Base-by-base conservation (phyloP, 2,113 vertebrate genomes). In the Podarcis muralis region DNA sequence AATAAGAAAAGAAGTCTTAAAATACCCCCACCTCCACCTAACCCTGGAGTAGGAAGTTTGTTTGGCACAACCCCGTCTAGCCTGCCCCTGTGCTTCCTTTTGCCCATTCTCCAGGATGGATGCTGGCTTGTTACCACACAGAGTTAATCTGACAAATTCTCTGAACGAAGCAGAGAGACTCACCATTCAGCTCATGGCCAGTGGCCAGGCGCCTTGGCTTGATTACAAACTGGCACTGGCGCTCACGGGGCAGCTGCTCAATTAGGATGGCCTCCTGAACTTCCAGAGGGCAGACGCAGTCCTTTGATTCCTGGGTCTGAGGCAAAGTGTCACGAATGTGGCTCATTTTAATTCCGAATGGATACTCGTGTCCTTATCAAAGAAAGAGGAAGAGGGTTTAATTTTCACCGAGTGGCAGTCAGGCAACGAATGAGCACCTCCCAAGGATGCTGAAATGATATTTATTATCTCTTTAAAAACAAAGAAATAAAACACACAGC, bases 311-410 rank as follows among this genome's bases (percentile, higher is more conserved):
- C 1, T 94, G 92, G 3, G 94, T 90, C 90, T 95, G 96, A 66
- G 97, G 95, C 83, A 95, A 92, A 1, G 96, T 95, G 0, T 98
- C 97, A 7, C 98, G 97, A 80, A 99, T 97, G 92, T 99, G 98
- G 96, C 97, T 99, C 98, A 99, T 99, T 97, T 98, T 99, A 87
- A 99, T 99, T 95, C 97, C 98, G 91, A 98, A 99, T 84, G 98
- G 98, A 95, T 98, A 98, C 94, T 99, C 99, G 4, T 99, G 99
- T 72, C 99, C 99, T 99, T 93, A 76, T 92, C 91, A 94, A 88
- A 96, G 87, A 94, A 95, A 95, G 62, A 95, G 77, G 57, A 65
- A 72, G 90, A 93, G 89, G 69, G 92, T 78, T 86, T 86, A 85
- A 27, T 74, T 87, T 65, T 81, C 86, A 87, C 85, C 87, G 91